Evolutionary conservation across 2,113 vertebrate genomes (phyloP), one percentile per base, ranked within the genome.

Genomic region (Perccottus glenii): DNA sequence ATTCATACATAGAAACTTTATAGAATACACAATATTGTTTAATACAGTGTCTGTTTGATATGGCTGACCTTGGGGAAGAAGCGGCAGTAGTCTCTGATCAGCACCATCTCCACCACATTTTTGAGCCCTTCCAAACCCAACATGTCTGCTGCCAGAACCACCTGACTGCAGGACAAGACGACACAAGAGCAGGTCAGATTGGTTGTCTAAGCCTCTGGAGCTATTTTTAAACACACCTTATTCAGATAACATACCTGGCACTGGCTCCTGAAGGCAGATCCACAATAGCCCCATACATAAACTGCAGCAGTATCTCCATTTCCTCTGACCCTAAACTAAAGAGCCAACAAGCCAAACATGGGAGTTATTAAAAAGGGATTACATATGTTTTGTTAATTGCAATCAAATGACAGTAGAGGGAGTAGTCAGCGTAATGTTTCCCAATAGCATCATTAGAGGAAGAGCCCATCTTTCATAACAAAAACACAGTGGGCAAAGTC

Each of bases 11-110:
- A 27, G 19, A 27, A 27, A 27, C 1, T 27, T 27, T 1, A 27
- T 27, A 27, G 19, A 27, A 27, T 27, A 27, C 19, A 27, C 19
- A 27, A 27, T n/a, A n/a, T 38, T 49, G 35, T 11, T 6, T 45
- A n/a, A 12, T 16, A 46, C 35, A 27, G 19, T 27, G 1, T 10
- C 14, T 43, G 32, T 19, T 48, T 9, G 14, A 32, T 9, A n/a
- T 4, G 11, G 11, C 68, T 68, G 56, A 98, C 96, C 95, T 98
- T 97, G 70, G 94, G 95, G 87, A 98, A 98, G 90, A 98, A 98
- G 77, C 94, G 91, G 90, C 96, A 98, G 89, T 96, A 98, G 89
- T 98, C 96, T 90, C 95, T 91, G 87, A 90, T 96, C 84, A 98
- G 87, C 85, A 96, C 75, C 89, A 96, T 95, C 84, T 98, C 82